A percentile compares a stretch with the other conserved stretches of the same genome.
Conservation (phyloP, 2,888 invertebrate genomes). For the Drosophila engyochracea region DNA sequence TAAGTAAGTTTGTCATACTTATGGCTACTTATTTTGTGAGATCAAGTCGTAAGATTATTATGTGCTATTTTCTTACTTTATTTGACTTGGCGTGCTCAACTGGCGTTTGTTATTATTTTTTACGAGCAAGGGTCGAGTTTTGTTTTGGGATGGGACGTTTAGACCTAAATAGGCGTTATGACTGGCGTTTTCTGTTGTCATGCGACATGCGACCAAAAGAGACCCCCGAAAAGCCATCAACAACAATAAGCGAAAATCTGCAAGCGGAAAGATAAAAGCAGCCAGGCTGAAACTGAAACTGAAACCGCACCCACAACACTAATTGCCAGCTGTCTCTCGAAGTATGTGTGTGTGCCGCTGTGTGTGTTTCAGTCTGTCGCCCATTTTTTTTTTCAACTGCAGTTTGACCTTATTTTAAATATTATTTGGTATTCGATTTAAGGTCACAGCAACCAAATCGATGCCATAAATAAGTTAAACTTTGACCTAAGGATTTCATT, state of each 20-base stretch:
- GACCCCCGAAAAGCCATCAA: slow-evolving; percentile 36
- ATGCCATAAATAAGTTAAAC: slow-evolving; percentile 18
- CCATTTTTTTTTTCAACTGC: slow-evolving; percentile 27
- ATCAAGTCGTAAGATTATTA: slow-evolving; percentile 37
- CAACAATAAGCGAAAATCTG: slow-evolving; percentile 40
- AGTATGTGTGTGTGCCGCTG: slow-evolving; percentile 10
- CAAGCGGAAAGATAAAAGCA: slow-evolving; percentile 61
- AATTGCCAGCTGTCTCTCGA: slow-evolving; percentile 59
- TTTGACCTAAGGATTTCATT: slow-evolving; percentile 1
- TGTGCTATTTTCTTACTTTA: slow-evolving; percentile 34
- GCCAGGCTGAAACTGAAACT: slow-evolving; percentile 52
- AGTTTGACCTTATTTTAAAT: slow-evolving; percentile 32
- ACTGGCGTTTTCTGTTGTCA: slow-evolving; percentile 25
- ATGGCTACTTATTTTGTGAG: slow-evolving; percentile 12
- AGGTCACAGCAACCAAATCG: slow-evolving; percentile 34
- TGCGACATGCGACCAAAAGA: neutral
- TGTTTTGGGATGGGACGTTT: neutral
- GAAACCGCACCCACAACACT: slow-evolving; percentile 69
- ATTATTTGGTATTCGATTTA: slow-evolving; percentile 18
- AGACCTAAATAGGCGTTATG: slow-evolving; percentile 46
- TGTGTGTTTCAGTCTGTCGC: slow-evolving; percentile 22
- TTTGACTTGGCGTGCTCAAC: slow-evolving; percentile 23
- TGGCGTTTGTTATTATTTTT: slow-evolving; percentile 38
- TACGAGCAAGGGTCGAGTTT: slow-evolving; percentile 21
- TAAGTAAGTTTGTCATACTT: slow-evolving; percentile 16